Evolutionary conservation across 1,140 invertebrate species (phyloP), one percentile per base, ranked within the genome.

Genomic region (Lordiphosa collinella): DNA sequence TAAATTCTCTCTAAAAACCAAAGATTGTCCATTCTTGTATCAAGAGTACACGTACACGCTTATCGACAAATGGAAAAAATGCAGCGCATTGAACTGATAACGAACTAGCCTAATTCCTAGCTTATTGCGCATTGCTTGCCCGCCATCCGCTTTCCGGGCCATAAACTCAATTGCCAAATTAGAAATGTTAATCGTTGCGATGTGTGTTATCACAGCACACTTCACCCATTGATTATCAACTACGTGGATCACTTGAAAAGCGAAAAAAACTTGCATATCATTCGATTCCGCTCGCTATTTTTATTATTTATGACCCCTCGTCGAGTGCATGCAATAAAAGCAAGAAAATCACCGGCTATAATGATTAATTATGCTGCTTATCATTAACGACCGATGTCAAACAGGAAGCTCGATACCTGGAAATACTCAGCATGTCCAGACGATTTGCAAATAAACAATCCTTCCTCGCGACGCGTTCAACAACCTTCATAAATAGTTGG

Each of bases 81-180:
- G 25, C 25, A 29, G 7, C 13, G 31, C 31, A 14, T 2, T 48
- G 3, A 46, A 49, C 60, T 22, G 46, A 14, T 43, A 18, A 34
- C 37, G 36, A 44, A 41, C 55, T 66, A 74, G 56, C 64, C 50
- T 59, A 74, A 63, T 58, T 38, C 48, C 43, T 16, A 2, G 38
- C 35, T 12, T 34, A 40, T 68, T 68, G 65, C 55, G 64, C 53
- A 70, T 51, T 22, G 50, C 44, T 16, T 22, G 10, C 35, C 36
- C 36, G 25, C 5, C 36, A 34, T 22, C n/a, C 18, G 1, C 31
- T 10, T 6, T 34, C 36, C 7, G 9, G 41, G 14, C 10, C 46
- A 18, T 22, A 51, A 66, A 40, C 36, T 62, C 13, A 55, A 49
- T 66, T 67, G 67, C 25, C 63, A 72, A 78, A 78, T 72, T 79